Percentiles rank a stretch among this genome's conserved stretches.
Evolutionary conservation across 2,888 invertebrate genomes (phyloP).

Genomic region (Trisateles emortualis): DNA sequence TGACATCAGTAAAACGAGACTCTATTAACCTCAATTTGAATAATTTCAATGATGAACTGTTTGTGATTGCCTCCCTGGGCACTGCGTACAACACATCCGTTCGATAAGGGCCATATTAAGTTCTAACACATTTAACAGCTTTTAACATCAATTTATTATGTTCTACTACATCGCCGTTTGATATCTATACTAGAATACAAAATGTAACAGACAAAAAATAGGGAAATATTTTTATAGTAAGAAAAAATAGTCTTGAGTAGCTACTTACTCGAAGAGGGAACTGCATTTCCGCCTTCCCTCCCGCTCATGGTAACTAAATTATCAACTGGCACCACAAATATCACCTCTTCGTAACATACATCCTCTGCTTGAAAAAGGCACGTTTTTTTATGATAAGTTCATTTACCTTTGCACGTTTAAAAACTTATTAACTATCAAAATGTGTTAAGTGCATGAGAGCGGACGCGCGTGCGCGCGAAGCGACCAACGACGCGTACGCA

Average conservation of each 20-base stretch:
- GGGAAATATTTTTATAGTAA: conserved; percentile 30
- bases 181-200: neutral
- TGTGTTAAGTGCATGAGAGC: conserved; percentile 71
- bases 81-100: conserved; percentile 73
- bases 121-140: conserved; percentile 63
- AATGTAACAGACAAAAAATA: conserved; percentile 16
- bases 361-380: conserved; percentile 73
- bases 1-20: conserved; percentile 79
- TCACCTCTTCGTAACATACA: conserved; percentile 81
- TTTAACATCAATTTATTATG: conserved; percentile 49
- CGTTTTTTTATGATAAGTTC: conserved; percentile 62
- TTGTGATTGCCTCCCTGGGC: conserved; percentile 75
- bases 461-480: conserved; percentile 80
- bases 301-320: conserved; percentile 82
- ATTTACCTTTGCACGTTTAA: conserved; percentile 65
- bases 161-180: conserved; percentile 21
- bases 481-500: conserved; percentile 83
- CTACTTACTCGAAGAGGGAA: conserved; percentile 85
- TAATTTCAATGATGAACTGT: conserved; percentile 80
- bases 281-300: conserved; percentile 85
- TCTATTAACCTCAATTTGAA: conserved; percentile 85
- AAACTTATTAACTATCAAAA: conserved; percentile 72
- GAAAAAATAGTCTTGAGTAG: conserved; percentile 54
- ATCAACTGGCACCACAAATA: conserved; percentile 77
- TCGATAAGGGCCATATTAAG: conserved; percentile 72